phyloP scores from a whole-genome alignment of 2,888 invertebrate genomes.

The Drosophila ustulata region DNA sequence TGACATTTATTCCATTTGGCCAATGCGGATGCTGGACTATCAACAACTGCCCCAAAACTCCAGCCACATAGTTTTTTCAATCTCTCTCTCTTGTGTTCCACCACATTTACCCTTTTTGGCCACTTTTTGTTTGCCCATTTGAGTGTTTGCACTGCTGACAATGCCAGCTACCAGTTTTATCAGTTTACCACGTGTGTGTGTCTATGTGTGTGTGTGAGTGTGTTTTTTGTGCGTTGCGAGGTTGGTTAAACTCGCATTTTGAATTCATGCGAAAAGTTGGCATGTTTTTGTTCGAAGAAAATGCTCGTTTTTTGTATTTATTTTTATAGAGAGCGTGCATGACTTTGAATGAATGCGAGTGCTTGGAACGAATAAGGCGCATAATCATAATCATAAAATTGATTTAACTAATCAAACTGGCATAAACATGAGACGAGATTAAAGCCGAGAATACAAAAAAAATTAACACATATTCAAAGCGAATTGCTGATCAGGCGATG shows the following conservation, averaged over 20 bases:
- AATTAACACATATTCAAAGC: slow-evolving; percentile 76
- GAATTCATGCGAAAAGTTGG: slow-evolving; percentile 74
- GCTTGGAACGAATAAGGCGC: slow-evolving; percentile 21
- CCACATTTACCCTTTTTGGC: slow-evolving; percentile 29
- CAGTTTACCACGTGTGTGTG: slow-evolving; percentile 16
- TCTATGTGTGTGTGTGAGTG: slow-evolving; percentile 8
- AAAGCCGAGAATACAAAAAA: slow-evolving; percentile 29
- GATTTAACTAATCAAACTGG: slow-evolving; percentile 74
- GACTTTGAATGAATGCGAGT: slow-evolving; percentile 48
- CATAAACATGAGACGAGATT: slow-evolving; percentile 50
- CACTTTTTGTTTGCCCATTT: slow-evolving; percentile 59
- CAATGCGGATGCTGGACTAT: slow-evolving; percentile 13
- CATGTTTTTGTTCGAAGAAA: slow-evolving; percentile 33
- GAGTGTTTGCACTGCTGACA: slow-evolving; percentile 61
- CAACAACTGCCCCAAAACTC: slow-evolving; percentile 5
- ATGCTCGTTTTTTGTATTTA: slow-evolving; percentile 30
- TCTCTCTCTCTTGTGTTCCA: slow-evolving; percentile 7
- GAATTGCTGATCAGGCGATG: slow-evolving; percentile 19
- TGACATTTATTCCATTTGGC: slow-evolving; percentile 51
- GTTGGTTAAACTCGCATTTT: slow-evolving; percentile 62
- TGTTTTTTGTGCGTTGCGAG: slow-evolving; percentile 33
- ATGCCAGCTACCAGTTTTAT: slow-evolving; percentile 51
- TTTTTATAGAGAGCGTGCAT: slow-evolving; percentile 54
- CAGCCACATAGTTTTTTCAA: slow-evolving; percentile 44
- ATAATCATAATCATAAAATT: slow-evolving; percentile 71